Conservation (phyloP, 64 coral and sea anemone genomes). For the Trachythela sp. region DNA sequence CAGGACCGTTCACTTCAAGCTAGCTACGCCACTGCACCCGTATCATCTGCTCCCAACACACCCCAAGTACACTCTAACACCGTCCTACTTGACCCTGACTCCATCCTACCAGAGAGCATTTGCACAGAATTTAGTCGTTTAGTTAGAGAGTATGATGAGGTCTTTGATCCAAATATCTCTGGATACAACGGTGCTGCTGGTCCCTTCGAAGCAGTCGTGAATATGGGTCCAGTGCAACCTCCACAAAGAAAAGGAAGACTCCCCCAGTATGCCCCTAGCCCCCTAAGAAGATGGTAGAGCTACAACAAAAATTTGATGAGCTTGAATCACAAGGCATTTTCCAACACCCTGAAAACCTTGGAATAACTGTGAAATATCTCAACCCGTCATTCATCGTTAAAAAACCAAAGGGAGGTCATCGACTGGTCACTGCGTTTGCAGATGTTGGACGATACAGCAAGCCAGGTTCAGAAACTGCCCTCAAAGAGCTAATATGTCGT, state of each 20-base stretch:
- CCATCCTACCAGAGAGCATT: background rate
- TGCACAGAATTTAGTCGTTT: background rate
- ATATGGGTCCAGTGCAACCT: no score
- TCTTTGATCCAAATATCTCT: background rate
- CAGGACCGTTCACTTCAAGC: no score
- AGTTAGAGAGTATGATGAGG: background rate
- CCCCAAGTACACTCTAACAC: background rate
- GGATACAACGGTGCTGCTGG: background rate
- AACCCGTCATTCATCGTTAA: background rate
- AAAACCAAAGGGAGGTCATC: background rate
- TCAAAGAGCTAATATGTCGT: background rate
- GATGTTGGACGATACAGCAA: background rate
- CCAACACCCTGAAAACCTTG: background rate
- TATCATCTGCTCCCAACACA: no score
- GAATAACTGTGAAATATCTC: background rate
- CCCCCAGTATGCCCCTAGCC: background rate
- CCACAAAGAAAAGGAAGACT: slow-evolving; percentile 6
- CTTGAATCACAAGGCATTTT: background rate
- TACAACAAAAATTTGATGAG: background rate
- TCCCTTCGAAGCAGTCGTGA: background rate
- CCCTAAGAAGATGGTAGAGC: background rate
- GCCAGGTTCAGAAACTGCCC: background rate
- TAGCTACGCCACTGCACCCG: no score
- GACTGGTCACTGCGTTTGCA: background rate
- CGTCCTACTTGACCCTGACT: background rate